These are phyloP conservation scores for Pyrgilauda ruficollis DNA, from an alignment of 2,113 vertebrate genomes.

Conservation along the genomic window DNA sequence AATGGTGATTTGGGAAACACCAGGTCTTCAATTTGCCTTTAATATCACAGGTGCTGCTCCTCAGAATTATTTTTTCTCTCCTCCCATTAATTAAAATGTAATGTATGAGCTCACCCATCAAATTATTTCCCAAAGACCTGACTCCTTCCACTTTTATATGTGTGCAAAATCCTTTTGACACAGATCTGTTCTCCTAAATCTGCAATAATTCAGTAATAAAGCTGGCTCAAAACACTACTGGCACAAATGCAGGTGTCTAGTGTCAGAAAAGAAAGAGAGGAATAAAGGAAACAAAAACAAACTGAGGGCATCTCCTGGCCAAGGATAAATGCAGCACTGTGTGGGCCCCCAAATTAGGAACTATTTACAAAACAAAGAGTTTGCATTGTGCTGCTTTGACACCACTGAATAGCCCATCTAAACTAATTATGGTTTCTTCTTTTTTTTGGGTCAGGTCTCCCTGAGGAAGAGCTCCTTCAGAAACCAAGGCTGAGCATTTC, in stretches of 20 bases:
- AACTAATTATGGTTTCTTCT: background rate
- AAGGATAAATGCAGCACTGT: background rate
- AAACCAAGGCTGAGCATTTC: constrained; percentile 54
- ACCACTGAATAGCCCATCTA: background rate
- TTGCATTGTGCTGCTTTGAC: background rate
- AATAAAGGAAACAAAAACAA: background rate
- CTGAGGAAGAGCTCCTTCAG: constrained; percentile 2
- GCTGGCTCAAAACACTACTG: background rate
- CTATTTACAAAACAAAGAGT: constrained; percentile 45
- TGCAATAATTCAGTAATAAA: background rate
- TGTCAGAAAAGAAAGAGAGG: background rate
- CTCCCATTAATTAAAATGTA: background rate
- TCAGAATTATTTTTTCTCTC: background rate
- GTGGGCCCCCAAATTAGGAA: constrained; percentile 7
- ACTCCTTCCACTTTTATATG: background rate
- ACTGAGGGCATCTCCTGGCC: background rate
- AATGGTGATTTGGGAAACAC: background rate
- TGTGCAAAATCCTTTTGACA: background rate
- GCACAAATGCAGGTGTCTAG: background rate
- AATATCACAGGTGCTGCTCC: background rate
- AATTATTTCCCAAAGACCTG: background rate
- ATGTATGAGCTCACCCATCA: background rate
- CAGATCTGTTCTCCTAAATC: background rate
- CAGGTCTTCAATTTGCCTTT: background rate
- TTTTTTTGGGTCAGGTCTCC: constrained; percentile 54